Conservation (phyloP, 2,113 vertebrate genomes). For the Datnioides undecimradiatus region DNA sequence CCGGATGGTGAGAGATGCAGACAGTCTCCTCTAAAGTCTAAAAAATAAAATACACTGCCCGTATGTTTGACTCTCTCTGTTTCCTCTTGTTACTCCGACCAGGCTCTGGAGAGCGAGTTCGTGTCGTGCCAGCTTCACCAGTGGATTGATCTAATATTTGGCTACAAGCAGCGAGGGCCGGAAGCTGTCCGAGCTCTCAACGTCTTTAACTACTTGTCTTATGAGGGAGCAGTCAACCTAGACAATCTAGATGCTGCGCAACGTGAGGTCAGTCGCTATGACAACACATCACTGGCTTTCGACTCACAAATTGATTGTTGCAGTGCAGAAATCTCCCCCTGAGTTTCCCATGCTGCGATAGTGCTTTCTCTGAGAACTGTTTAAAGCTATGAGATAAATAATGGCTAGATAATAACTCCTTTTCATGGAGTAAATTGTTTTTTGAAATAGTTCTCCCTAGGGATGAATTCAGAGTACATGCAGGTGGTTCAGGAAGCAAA, state of each 20-base stretch:
- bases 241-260: slow-evolving; percentile 91
- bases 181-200: slow-evolving; percentile 97
- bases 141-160: slow-evolving; percentile 99
- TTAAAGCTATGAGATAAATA: not conserved
- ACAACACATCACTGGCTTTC: not conserved
- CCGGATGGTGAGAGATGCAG: slow-evolving; percentile 90
- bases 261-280: slow-evolving; percentile 89
- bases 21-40: not conserved
- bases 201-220: slow-evolving; percentile 96
- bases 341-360: not conserved
- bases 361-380: not conserved
- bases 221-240: slow-evolving; percentile 94
- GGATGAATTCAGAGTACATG: too few species aligned
- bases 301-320: not conserved
- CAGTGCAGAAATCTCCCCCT: not conserved
- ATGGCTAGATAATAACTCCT: too few species aligned
- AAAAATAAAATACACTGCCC: not conserved
- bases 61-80: not conserved
- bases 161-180: slow-evolving; percentile 97
- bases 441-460: too few species aligned
- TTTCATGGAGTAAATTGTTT: too few species aligned
- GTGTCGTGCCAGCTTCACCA: slow-evolving; percentile 99
- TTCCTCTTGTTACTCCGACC: slow-evolving; percentile 32
- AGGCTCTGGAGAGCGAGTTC: slow-evolving; percentile 98
- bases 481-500: not conserved